Conservation (phyloP, 2,888 invertebrate species). For the Nephrotoma guestfalica region DNA sequence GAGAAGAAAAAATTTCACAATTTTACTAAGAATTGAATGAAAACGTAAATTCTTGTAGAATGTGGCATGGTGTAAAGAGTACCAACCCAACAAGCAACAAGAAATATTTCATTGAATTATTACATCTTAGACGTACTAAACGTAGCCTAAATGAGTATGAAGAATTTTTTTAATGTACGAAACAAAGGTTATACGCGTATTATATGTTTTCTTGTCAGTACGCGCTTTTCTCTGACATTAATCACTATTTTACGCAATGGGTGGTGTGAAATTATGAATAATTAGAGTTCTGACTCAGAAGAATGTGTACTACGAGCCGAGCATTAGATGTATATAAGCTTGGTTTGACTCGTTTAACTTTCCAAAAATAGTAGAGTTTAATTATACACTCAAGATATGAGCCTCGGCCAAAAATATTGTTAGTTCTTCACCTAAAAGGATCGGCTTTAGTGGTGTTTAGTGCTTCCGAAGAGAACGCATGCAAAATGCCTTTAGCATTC, state of each 20-base stretch:
- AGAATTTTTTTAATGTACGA: not conserved
- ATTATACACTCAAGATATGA: too few relatives aligned
- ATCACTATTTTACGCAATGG: not conserved
- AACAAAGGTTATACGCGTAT: not conserved
- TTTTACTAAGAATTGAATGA: not conserved
- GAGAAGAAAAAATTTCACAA: not conserved
- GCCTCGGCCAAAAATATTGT: too few relatives aligned
- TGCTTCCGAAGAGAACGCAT: too few relatives aligned
- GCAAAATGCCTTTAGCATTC: too few relatives aligned
- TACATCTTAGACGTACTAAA: not conserved
- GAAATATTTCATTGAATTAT: not conserved
- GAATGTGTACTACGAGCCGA: too few relatives aligned
- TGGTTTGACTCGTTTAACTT: too few relatives aligned
- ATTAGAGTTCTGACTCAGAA: too few relatives aligned
- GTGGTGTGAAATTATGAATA: too few relatives aligned
- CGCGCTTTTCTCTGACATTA: not conserved
- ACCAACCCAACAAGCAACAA: not conserved
- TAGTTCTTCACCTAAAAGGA: too few relatives aligned
- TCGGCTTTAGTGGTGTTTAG: too few relatives aligned
- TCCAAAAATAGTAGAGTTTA: too few relatives aligned
- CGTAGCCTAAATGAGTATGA: not conserved
- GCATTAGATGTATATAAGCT: too few relatives aligned
- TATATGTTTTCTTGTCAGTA: not conserved
- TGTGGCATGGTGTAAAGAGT: not conserved
- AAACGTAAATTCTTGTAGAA: not conserved